Conservation (phyloP, 2,888 invertebrate species). For the Morpho deidamia region DNA sequence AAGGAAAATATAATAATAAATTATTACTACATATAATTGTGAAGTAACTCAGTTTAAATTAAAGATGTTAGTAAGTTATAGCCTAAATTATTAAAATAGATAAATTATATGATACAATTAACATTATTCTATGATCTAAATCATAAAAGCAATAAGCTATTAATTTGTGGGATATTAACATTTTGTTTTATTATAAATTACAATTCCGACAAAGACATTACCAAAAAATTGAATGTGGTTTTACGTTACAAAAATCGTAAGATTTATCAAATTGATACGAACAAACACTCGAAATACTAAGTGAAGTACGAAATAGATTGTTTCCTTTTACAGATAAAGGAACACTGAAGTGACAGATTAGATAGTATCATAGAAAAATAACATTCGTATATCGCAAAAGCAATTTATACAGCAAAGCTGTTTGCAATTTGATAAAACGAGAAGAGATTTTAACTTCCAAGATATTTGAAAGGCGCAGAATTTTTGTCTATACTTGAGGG, state of each 20-base stretch:
- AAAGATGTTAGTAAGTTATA: too few species aligned
- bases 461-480: constrained; percentile 50
- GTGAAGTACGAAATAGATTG: constrained; percentile 3
- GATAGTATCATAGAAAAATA: constrained; percentile 28
- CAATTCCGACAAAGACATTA: too few species aligned
- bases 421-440: constrained; percentile 32
- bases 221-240: too few species aligned
- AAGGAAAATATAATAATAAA: too few species aligned
- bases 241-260: background rate
- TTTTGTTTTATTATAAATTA: too few species aligned
- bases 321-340: constrained; percentile 8
- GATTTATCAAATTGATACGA: constrained; percentile 2
- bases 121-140: too few species aligned
- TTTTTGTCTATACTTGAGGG: constrained; percentile 40
- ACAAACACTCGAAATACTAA: constrained; percentile 5
- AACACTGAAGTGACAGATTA: constrained; percentile 23
- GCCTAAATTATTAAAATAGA: too few species aligned
- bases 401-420: constrained; percentile 28
- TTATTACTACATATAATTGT: too few species aligned
- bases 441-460: constrained; percentile 37
- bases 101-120: too few species aligned
- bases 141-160: too few species aligned
- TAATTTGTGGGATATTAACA: too few species aligned
- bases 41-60: too few species aligned
- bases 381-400: constrained; percentile 20